Evolutionary conservation across 2,888 invertebrate species (phyloP).

Genomic region (Hoplodrina blanda): DNA sequence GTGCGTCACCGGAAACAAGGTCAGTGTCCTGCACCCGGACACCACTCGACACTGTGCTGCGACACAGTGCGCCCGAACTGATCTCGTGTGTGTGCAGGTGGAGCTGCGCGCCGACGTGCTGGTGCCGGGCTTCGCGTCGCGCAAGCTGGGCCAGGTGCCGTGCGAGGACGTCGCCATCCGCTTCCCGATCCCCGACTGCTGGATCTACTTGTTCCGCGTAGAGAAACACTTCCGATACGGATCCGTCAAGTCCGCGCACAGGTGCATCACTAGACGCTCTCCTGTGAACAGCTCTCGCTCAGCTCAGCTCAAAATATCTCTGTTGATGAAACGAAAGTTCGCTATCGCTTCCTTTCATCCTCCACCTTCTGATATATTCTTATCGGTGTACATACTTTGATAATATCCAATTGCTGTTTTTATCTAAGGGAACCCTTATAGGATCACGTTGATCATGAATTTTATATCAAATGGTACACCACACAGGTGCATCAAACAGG

Average conservation of each 20-base stretch:
- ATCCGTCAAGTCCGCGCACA: conserved; percentile 98
- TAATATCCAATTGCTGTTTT: too few relatives aligned
- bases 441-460: too few relatives aligned
- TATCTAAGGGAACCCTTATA: too few relatives aligned
- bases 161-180: conserved; percentile 99
- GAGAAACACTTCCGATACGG: conserved; percentile 99
- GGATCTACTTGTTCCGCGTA: conserved; percentile 99
- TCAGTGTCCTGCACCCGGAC: conserved; percentile 60
- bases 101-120: conserved; percentile 98
- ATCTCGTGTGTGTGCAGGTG: conserved; percentile 89
- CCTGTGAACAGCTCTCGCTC: too few relatives aligned
- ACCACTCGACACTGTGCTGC: too few relatives aligned
- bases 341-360: not conserved
- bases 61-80: too few relatives aligned
- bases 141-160: conserved; percentile 98
- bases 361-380: not conserved
- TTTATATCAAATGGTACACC: too few relatives aligned
- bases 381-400: too few relatives aligned
- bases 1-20: conserved; percentile 96
- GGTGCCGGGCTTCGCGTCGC: conserved; percentile 98
- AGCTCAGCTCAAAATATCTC: not conserved
- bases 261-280: conserved; percentile 73
- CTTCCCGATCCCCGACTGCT: conserved; percentile 99
- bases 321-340: not conserved
- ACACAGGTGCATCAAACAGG: too few relatives aligned